Evolutionary conservation across 2,888 invertebrate species (phyloP), one percentile per base, ranked within the genome.

Genomic region (Cryptosula pallasiana): DNA sequence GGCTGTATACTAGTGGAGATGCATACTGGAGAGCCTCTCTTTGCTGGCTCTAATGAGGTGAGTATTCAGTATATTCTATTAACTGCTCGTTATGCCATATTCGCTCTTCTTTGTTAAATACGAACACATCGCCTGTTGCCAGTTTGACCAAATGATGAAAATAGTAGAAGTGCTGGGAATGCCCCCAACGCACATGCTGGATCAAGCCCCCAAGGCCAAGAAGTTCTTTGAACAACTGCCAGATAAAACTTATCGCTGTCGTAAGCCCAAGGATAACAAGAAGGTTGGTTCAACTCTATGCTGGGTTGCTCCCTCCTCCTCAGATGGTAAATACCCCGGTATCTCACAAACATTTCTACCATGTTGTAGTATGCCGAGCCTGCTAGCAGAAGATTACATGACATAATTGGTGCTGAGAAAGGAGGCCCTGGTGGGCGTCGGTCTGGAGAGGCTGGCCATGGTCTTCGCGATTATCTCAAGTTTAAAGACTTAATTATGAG

Each of bases 1-100:
- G 97, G 99, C 76, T 99, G 99, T 87, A 99, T 99, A 85, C 89
- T 99, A 77, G 98, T 99, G 20, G 99, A 99, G 88, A 98, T 99
- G 99, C 99, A 99, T 87, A 99, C 98, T 57, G 99, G 99, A 57
- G 98, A 99, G 86, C 99, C 99, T 9, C 88, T 99, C 74, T 99
- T 99, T 88, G 96, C 96, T 83, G 98, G 98, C 76, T 93, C 95
- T 85, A 98, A 99, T 85, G 99, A 99, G 89, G 90, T 86, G 76
- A 71, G 63, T n/a, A 5, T 9, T n/a, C 5, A 5, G 5, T 5
- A 13, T 9, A 16, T 5, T 57, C 5, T 23, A 57, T 57, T 13
- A 23, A 9, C 5, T 57, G 25, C 25, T 25, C 45, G 57, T n/a
- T 57, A 57, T 25, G 5, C n/a, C 5, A 57, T 5, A 16, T 57